Evolutionary conservation across 2,797 vertebrate genomes (phyloP).

Genomic region (Galagoides demidoff): DNA sequence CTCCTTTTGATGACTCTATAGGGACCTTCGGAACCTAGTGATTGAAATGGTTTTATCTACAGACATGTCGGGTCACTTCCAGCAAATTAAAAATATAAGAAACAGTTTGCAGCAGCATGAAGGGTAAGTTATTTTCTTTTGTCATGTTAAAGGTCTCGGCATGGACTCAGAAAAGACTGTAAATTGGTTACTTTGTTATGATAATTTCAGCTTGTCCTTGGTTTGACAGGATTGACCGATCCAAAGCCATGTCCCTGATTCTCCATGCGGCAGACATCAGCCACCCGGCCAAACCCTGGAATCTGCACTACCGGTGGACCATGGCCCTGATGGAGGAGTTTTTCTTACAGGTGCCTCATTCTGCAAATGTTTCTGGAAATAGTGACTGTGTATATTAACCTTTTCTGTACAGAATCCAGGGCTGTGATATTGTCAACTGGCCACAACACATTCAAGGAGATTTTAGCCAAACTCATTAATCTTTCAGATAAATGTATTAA

Average conservation of each 20-base stretch:
- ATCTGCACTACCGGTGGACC: conserved; percentile 97
- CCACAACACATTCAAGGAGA: background rate
- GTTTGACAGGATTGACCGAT: conserved; percentile 94
- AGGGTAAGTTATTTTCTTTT: conserved; percentile 87
- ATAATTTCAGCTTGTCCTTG: conserved; percentile 83
- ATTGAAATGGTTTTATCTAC: conserved; percentile 99
- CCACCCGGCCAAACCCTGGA: conserved; percentile 97
- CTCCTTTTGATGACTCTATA: conserved; percentile 84
- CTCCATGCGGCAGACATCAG: conserved; percentile 99
- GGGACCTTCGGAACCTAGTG: conserved; percentile 96
- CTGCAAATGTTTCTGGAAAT: conserved; percentile 41
- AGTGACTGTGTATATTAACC: background rate
- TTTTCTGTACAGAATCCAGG: background rate
- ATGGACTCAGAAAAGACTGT: conserved; percentile 67
- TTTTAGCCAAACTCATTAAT: background rate
- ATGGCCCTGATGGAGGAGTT: conserved; percentile 99
- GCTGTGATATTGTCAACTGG: background rate
- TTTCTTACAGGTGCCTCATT: conserved; percentile 94
- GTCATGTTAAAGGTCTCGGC: background rate
- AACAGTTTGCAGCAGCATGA: conserved; percentile 94
- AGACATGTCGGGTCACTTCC: conserved; percentile 99
- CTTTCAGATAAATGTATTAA: conserved; percentile 1
- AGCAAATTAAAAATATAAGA: conserved; percentile 98
- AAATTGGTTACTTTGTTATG: conserved; percentile 74
- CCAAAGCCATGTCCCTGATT: conserved; percentile 97